Evolutionary conservation across 2,797 vertebrate species (phyloP).

Genomic region (Propithecus deckenii): DNA sequence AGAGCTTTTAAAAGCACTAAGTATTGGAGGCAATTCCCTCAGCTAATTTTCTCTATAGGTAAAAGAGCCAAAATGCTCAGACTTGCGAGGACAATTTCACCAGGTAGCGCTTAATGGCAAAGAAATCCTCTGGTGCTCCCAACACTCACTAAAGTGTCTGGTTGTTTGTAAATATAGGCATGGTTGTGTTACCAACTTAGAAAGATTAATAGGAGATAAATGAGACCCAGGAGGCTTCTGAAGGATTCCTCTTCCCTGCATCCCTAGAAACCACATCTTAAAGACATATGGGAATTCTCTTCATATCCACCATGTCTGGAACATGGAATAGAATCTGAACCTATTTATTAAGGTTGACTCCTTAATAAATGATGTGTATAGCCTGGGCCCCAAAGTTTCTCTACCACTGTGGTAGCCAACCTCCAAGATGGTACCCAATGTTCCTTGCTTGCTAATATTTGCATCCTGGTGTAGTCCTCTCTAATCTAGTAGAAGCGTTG

Average conservation of each 20-base stretch:
- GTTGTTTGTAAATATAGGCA: slow-evolving; percentile 21
- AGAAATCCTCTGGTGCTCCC: neutral
- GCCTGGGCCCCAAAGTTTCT: neutral
- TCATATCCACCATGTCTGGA: neutral
- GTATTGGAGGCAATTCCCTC: neutral
- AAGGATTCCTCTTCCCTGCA: neutral
- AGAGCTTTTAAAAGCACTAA: slow-evolving; percentile 37
- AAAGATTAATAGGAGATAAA: slow-evolving; percentile 16
- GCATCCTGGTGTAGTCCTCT: neutral
- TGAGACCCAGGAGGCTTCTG: slow-evolving; percentile 39
- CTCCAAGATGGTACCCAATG: neutral
- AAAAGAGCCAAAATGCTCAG: slow-evolving; percentile 34
- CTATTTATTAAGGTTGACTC: neutral
- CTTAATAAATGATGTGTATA: neutral
- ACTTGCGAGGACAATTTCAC: slow-evolving; percentile 1
- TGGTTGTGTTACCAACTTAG: neutral
- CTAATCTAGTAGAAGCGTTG: neutral
- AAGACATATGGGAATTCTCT: neutral
- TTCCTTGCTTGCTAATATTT: neutral
- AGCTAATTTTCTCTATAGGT: neutral
- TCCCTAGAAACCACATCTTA: slow-evolving; percentile 24
- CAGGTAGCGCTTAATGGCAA: neutral
- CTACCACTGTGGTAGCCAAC: neutral
- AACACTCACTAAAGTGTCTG: neutral
- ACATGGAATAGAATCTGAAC: slow-evolving; percentile 2